Conservation (phyloP, 2,888 invertebrate genomes). For the Apotomis capreana region DNA sequence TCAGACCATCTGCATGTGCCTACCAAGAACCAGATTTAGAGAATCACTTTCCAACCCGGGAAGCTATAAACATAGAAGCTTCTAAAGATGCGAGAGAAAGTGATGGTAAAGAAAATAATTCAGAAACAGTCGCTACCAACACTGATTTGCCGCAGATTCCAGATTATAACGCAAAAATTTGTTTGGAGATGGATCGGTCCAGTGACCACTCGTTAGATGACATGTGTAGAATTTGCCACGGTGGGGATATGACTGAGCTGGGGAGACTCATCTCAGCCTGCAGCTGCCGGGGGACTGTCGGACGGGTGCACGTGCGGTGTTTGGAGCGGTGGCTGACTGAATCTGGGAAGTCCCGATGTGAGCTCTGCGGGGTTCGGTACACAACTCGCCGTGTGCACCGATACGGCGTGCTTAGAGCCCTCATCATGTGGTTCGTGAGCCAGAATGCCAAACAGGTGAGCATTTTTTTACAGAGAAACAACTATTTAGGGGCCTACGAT, state of each 20-base stretch:
- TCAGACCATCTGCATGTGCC: no score
- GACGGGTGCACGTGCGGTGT: slow-evolving; percentile 88
- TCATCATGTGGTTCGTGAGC: slow-evolving; percentile 84
- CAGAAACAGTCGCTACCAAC: slow-evolving; percentile 49
- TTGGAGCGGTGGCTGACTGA: slow-evolving; percentile 90
- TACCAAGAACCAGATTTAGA: no score
- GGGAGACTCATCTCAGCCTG: slow-evolving; percentile 74
- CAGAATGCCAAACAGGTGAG: slow-evolving; percentile 77
- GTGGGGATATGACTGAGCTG: slow-evolving; percentile 69
- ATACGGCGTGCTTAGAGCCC: slow-evolving; percentile 81
- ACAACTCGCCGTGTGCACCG: slow-evolving; percentile 85
- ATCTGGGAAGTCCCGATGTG: slow-evolving; percentile 87
- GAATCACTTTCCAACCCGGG: no score
- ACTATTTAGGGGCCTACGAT: no score
- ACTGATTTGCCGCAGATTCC: slow-evolving; percentile 56
- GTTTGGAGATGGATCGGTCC: slow-evolving; percentile 47
- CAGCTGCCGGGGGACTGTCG: slow-evolving; percentile 86
- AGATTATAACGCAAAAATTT: slow-evolving; percentile 43
- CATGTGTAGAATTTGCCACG: slow-evolving; percentile 79
- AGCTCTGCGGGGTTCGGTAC: slow-evolving; percentile 88
- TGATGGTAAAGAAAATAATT: background rate
- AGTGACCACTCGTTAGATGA: slow-evolving; percentile 68
- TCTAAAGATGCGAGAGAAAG: no score
- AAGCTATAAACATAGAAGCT: no score
- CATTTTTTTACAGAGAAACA: no score